A percentile compares a stretch with the other conserved stretches of the same genome.
phyloP scores from a whole-genome alignment of 1,140 invertebrate species.

The Pachyrhynchus sulphureomaculatus region DNA sequence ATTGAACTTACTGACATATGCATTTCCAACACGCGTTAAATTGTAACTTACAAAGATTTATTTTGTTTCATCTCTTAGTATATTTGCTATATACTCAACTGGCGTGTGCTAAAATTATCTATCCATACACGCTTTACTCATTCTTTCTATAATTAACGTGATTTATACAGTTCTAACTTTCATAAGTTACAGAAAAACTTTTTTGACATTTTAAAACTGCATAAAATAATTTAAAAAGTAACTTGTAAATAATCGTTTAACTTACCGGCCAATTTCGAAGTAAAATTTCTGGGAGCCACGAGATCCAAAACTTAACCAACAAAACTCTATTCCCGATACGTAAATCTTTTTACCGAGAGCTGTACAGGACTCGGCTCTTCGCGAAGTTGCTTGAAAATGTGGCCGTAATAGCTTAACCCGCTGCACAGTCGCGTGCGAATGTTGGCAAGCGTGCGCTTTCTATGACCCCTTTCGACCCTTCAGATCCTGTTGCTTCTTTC shows the following conservation, averaged over 20 bases:
- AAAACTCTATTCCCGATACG: conserved; percentile 22
- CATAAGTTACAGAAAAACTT: conserved; percentile 2
- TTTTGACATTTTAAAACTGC: conserved; percentile 12
- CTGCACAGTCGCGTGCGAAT: conserved; percentile 45
- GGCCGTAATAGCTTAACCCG: conserved; percentile 40
- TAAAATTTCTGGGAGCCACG: conserved; percentile 10
- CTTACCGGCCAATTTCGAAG: conserved; percentile 22
- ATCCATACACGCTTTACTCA: too few species aligned
- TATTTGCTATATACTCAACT: too few species aligned
- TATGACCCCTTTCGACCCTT: conserved; percentile 46
- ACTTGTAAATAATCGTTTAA: conserved; percentile 4
- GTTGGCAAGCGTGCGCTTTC: conserved; percentile 44
- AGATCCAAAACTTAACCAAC: conserved; percentile 21
- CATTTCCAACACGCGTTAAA: too few species aligned
- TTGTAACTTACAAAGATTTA: too few species aligned
- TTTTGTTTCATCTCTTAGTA: too few species aligned
- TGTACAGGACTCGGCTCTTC: conserved; percentile 30
- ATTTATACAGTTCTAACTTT: too few species aligned
- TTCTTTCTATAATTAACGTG: too few species aligned
- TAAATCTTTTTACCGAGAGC: conserved; percentile 24
- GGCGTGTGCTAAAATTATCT: too few species aligned
- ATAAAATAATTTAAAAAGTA: conserved; percentile 10
- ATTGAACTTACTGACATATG: too few species aligned
- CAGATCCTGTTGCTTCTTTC: conserved; percentile 50
- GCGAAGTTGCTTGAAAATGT: conserved; percentile 44